Percentiles rank a stretch among this genome's conserved stretches.
These are phyloP conservation scores for Eulimnadia texana DNA, from an alignment of 1,140 invertebrate genomes.

Conservation along the genomic window DNA sequence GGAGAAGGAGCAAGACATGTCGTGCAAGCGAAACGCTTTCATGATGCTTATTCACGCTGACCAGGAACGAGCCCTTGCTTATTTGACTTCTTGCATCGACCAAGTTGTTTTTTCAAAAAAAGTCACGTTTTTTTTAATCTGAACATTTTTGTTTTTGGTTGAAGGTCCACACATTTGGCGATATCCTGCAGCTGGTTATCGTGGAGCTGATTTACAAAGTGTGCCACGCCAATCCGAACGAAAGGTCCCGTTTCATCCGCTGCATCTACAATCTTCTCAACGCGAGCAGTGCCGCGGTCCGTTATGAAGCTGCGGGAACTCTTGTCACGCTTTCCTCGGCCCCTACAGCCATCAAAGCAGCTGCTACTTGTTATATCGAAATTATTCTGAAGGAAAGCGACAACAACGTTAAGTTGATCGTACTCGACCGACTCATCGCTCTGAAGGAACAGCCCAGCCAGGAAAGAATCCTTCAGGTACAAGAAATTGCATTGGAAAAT, in stretches of 20 bases:
- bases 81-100: conserved; percentile 86
- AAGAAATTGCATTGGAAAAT: conserved; percentile 2
- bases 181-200: conserved; percentile 95
- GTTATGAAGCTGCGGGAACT: conserved; percentile 98
- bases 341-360: conserved; percentile 93
- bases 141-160: conserved; percentile 12
- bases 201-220: conserved; percentile 99
- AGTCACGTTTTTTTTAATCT: neutral
- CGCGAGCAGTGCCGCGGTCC: conserved; percentile 86
- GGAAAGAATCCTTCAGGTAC: conserved; percentile 74
- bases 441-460: conserved; percentile 73
- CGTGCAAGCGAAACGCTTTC: conserved; percentile 97
- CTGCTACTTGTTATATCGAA: conserved; percentile 95
- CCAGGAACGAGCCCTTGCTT: conserved; percentile 79
- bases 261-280: conserved; percentile 97
- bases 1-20: conserved; percentile 95
- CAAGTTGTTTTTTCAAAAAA: conserved; percentile 26
- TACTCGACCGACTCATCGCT: conserved; percentile 82
- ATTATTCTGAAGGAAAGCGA: conserved; percentile 97
- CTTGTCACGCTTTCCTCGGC: conserved; percentile 95
- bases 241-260: conserved; percentile 89
- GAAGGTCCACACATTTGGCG: conserved; percentile 81
- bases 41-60: conserved; percentile 97
- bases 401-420: conserved; percentile 99
- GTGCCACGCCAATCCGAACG: conserved; percentile 68